Conservation (phyloP, 2,888 invertebrate species). For the Rhorus exstirpatorius region DNA sequence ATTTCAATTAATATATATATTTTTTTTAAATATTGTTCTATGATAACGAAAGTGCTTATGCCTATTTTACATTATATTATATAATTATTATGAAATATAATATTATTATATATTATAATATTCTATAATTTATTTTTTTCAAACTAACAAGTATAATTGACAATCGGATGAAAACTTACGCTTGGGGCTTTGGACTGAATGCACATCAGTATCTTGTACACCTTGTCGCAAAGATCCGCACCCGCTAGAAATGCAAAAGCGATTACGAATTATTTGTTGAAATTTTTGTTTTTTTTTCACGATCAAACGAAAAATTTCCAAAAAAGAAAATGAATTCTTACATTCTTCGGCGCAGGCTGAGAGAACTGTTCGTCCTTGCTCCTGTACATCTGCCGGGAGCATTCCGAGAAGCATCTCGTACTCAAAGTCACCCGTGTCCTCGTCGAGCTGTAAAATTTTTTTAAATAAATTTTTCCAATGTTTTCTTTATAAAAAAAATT, state of each 20-base stretch:
- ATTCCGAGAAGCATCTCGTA: constrained; percentile 80
- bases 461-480: too few species aligned
- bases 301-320: background rate
- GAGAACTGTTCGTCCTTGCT: constrained; percentile 70
- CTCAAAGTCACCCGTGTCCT: constrained; percentile 79
- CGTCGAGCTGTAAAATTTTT: constrained; percentile 79
- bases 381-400: constrained; percentile 78
- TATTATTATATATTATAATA: too few species aligned
- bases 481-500: too few species aligned
- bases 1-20: too few species aligned
- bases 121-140: background rate
- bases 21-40: too few species aligned
- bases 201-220: constrained; percentile 78
- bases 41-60: too few species aligned
- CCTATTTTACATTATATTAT: too few species aligned
- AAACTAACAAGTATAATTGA: background rate
- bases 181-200: constrained; percentile 76
- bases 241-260: constrained; percentile 72
- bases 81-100: too few species aligned
- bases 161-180: constrained; percentile 74
- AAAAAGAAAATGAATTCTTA: constrained; percentile 53
- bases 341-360: constrained; percentile 74
- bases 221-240: constrained; percentile 79
- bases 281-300: background rate
- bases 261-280: background rate